phyloP scores from a whole-genome alignment of 2,113 vertebrate species.

The Anthoscopus minutus region DNA sequence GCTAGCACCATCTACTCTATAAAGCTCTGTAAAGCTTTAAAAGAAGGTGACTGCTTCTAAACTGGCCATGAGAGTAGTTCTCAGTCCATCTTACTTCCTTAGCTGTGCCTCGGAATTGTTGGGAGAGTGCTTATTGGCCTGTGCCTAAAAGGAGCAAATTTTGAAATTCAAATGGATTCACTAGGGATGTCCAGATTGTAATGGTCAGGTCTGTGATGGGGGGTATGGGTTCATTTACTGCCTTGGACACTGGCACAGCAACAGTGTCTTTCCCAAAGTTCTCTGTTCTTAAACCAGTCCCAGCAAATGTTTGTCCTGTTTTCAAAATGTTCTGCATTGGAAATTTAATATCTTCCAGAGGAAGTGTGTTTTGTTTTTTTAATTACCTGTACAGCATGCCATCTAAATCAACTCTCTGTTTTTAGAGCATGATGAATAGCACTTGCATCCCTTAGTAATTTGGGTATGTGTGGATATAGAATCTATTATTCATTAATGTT shows the following conservation, averaged over 20 bases:
- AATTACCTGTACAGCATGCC: background rate
- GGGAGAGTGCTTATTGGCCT: background rate
- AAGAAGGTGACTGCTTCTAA: background rate
- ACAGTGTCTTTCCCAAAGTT: background rate
- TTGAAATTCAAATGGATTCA: background rate
- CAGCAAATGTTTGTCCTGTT: background rate
- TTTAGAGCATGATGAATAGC: background rate
- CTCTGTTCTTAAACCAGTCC: background rate
- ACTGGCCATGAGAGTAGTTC: background rate
- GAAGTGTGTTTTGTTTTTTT: background rate
- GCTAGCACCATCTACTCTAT: background rate
- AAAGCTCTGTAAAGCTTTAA: background rate
- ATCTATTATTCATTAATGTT: background rate
- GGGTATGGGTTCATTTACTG: background rate
- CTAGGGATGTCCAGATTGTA: background rate
- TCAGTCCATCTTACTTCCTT: background rate
- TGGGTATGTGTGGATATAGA: background rate
- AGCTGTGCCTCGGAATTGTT: background rate
- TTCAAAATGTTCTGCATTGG: background rate
- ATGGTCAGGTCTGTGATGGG: background rate
- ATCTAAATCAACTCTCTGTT: background rate
- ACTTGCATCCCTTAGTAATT: background rate
- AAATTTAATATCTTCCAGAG: background rate
- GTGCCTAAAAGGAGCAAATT: background rate
- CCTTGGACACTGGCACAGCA: background rate